These are phyloP conservation scores for Agonopterix heracliana DNA, from an alignment of 2,888 invertebrate genomes.

Conservation along the genomic window DNA sequence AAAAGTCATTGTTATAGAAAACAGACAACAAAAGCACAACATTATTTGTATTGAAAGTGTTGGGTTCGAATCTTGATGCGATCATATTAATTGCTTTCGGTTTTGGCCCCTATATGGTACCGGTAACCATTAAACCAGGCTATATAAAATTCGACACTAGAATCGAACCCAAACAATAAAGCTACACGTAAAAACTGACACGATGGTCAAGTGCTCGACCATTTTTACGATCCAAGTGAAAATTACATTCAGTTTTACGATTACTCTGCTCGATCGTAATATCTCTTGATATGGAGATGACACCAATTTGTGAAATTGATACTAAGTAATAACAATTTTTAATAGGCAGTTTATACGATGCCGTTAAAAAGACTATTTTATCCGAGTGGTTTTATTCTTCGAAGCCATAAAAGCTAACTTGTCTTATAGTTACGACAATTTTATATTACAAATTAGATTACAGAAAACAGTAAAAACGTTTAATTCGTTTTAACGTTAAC, in stretches of 20 bases:
- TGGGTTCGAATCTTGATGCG: too few species aligned
- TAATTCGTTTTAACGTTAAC: too few species aligned
- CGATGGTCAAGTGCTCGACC: conserved; percentile 21
- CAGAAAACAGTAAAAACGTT: background rate
- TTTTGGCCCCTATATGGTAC: too few species aligned
- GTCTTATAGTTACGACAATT: background rate
- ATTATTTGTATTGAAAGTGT: too few species aligned
- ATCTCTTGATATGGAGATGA: conserved; percentile 24
- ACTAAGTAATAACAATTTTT: conserved; percentile 24
- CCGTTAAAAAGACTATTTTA: background rate
- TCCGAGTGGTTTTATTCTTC: background rate
- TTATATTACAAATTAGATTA: background rate
- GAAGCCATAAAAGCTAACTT: background rate
- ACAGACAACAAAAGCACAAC: too few species aligned
- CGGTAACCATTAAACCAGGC: too few species aligned
- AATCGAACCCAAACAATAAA: conserved; percentile 16
- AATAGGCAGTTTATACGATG: background rate
- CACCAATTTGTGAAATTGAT: conserved; percentile 30
- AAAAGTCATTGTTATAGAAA: too few species aligned
- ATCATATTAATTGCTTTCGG: too few species aligned
- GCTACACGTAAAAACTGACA: conserved; percentile 23
- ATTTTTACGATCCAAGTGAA: conserved; percentile 24
- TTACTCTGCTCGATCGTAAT: conserved; percentile 22
- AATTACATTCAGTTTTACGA: conserved; percentile 21
- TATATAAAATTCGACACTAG: background rate